Base-by-base conservation (phyloP, 2,888 invertebrate species). In the Erpobdella octoculata region DNA sequence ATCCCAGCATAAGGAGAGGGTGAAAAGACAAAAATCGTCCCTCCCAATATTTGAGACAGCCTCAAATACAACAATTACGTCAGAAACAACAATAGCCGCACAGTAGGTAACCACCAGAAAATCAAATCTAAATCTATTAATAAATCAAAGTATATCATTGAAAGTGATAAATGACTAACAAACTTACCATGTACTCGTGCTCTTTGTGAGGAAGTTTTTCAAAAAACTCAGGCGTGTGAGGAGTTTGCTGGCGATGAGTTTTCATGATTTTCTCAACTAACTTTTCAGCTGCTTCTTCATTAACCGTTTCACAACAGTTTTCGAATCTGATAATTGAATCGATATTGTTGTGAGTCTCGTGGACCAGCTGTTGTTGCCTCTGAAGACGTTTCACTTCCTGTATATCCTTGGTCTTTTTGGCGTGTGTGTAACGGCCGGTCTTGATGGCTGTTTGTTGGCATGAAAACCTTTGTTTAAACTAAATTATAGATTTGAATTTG, bases 401-500 rank as follows among this genome's bases (percentile, higher is more conserved):
- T 3, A 80, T 81, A 72, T 81, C 80, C 66, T 76, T 74, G 9
- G 81, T 80, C 37, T 79, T 75, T 72, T 81, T 81, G 65, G 78
- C 77, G 64, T 80, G 78, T 15, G 81, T 80, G 75, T 81, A 81
- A 21, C 81, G 74, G 15, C 81, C 81, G 1, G 81, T 81, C 73
- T 81, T 81, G 28, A 81, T 81, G 9, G 81, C 81, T 81, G 76
- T 18, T 75, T 76, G 37, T 53, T 0, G 18, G 21, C 21, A 33
- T 12, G 28, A n/a, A n/a, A n/a, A n/a, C n/a, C n/a, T n/a, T n/a
- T n/a, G n/a, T n/a, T n/a, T n/a, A n/a, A n/a, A n/a, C n/a, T n/a
- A n/a, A n/a, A n/a, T n/a, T n/a, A n/a, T n/a, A n/a, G n/a, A n/a
- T n/a, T n/a, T n/a, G n/a, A n/a, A n/a, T n/a, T n/a, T n/a, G n/a